Base-by-base conservation (phyloP, 2,888 invertebrate species). In the Spisula subtruncata region DNA sequence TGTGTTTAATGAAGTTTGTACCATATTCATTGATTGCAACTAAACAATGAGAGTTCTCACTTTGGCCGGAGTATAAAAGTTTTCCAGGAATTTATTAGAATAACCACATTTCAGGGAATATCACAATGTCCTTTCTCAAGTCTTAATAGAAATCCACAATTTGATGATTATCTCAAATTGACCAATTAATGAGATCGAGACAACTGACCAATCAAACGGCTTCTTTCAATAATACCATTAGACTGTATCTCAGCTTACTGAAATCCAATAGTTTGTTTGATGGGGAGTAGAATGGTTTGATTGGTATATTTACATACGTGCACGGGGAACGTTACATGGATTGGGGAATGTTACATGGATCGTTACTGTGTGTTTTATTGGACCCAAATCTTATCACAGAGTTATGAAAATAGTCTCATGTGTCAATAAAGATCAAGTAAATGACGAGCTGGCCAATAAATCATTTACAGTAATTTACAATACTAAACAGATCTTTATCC, bases 281-380 rank as follows among this genome's bases (percentile, higher is more conserved):
- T n/a, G 32, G 60, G 14, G 6, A 32, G 35, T n/a, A 32, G 35
- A 75, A 12, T 60, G 32, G 6, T 46, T 75, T 48, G 83, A 16
- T 51, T 51, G 46, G 25, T 75, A 4, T 84, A 51, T 84, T 84
- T 84, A 51, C 84, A 84, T 84, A 84, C n/a, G 18, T 84, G 75
- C 75, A 75, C 18, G 48, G 18, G 48, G 48, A 84, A 32, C 75
- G 48, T 84, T 75, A 10, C 16, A 10, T n/a, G n/a, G n/a, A n/a
- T n/a, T n/a, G n/a, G n/a, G n/a, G n/a, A n/a, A n/a, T n/a, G n/a
- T n/a, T n/a, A n/a, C n/a, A 75, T 75, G 48, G 41, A 41, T 41
- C 75, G 48, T 84, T 75, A 10, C 16, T 20, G 84, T 84, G 48
- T 71, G 60, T 41, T 84, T 75, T 25, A 66, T 66, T 20, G 60